A percentile compares a stretch with the other conserved stretches of the same genome.
Evolutionary conservation across 2,888 invertebrate species (phyloP).

Genomic region (Poecilus cupreus): DNA sequence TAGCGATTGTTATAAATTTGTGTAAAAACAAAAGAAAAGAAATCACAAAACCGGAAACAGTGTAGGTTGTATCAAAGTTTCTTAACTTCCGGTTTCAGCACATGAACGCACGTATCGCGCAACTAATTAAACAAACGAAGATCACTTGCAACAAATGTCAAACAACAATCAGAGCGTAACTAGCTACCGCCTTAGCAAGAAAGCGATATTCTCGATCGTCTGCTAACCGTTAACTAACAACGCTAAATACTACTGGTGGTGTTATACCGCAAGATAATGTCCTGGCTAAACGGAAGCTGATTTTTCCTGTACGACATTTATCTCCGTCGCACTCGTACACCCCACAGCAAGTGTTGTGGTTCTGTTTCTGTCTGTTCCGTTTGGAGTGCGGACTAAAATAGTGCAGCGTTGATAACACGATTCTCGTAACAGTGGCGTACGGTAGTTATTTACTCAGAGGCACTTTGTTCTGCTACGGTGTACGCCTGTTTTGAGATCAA

Average conservation of each 20-base stretch:
- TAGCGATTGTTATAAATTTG: not conserved
- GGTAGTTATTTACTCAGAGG: not conserved
- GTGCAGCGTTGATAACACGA: slow-evolving; percentile 46
- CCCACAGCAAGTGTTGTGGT: slow-evolving; percentile 1
- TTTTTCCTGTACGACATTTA: slow-evolving; percentile 56
- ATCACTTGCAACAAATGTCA: slow-evolving; percentile 19
- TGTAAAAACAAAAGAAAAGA: not conserved
- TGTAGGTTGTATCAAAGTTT: slow-evolving; percentile 2
- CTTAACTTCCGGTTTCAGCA: not conserved
- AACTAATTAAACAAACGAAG: slow-evolving; percentile 9
- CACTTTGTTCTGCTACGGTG: not conserved
- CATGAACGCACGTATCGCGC: not conserved
- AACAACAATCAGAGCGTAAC: slow-evolving; percentile 5
- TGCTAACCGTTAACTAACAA: slow-evolving; percentile 24
- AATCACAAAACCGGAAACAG: slow-evolving; percentile 8
- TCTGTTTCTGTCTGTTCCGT: slow-evolving; percentile 26
- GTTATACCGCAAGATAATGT: slow-evolving; percentile 55
- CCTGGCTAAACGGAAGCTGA: slow-evolving; percentile 53
- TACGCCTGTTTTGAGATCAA: not conserved
- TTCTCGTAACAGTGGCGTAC: slow-evolving; percentile 3
- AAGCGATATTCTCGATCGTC: slow-evolving; percentile 22
- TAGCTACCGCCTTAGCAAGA: not conserved
- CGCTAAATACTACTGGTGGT: slow-evolving; percentile 33
- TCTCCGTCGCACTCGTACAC: slow-evolving; percentile 8
- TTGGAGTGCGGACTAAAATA: slow-evolving; percentile 44